Conservation (phyloP, 2,113 vertebrate species). For the Vidua macroura region DNA sequence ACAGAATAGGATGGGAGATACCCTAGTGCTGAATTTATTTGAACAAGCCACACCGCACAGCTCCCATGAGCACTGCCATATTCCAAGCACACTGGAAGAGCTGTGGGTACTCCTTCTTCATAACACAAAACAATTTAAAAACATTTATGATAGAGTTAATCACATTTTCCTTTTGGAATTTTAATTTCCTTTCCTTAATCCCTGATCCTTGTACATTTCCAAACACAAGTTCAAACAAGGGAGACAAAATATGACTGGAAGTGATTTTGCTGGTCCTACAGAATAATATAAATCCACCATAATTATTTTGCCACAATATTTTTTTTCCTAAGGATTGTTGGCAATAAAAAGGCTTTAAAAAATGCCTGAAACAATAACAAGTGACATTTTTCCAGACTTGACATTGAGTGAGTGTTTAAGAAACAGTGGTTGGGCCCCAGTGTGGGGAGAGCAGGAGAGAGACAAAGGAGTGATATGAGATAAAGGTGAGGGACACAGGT, state of each 20-base stretch:
- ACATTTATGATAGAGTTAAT: not conserved
- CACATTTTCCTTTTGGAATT: not conserved
- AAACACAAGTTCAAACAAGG: not conserved
- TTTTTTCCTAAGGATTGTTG: not conserved
- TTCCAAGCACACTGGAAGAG: not conserved
- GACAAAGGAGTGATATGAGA: not conserved
- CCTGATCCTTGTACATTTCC: not conserved
- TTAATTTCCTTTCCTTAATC: conserved; percentile 42
- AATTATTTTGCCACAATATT: not conserved
- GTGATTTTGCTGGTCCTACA: not conserved
- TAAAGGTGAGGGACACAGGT: not conserved
- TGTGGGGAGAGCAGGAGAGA: not conserved
- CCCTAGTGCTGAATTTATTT: not conserved
- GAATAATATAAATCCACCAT: not conserved
- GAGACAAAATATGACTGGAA: conserved; percentile 1
- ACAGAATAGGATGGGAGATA: not conserved
- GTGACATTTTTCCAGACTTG: not conserved
- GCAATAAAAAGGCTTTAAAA: not conserved
- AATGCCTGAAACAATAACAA: conserved; percentile 6
- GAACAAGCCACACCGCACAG: not conserved
- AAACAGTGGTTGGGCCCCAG: not conserved
- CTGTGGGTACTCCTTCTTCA: not conserved
- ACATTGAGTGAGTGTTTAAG: not conserved
- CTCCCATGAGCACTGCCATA: not conserved
- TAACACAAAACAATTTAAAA: not conserved